Base-by-base conservation (phyloP, 35 echinoderm and acorn worm species). In the Ophiothrix spiculata region DNA sequence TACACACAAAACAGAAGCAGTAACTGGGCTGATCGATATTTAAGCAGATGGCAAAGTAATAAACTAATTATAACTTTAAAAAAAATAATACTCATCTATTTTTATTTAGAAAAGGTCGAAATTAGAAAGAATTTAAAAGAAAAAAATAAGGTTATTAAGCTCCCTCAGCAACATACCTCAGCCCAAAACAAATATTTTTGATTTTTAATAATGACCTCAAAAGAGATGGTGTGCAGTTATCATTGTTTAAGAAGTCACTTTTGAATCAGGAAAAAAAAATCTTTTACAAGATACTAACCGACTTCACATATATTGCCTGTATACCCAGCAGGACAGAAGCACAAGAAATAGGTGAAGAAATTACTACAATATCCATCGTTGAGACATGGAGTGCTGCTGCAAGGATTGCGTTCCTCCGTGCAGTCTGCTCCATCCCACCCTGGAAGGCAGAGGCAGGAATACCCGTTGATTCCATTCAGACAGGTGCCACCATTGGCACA, bases 391-490 rank as follows among this genome's bases (percentile, higher is more conserved):
- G 63, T 64, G 12, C 21, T 36, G 33, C 46, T 63, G 54, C 81
- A 84, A 0, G 81, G 45, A 84, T 84, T 28, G 29, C 81, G 81
- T 32, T 82, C 81, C 39, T 39, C 41, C 0, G 36, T 6, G 49
- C 93, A 95, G 56, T 64, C 45, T 32, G 29, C 64, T 31, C 94
- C 94, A 81, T 37, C 74, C 91, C 84, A 97, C 25, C 90, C 94
- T 29, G 16, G n/a, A 19, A 28, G 19, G 56, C 90, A 97, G 28
- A 76, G 37, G 40, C 94, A 97, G 35, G 40, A 37, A 84, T 79
- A 97, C 56, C 36, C 77, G 54, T 35, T 79, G 17, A 90, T 41
- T 17, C 56, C 79, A 56, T 88, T 80, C 31, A 92, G 36, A 77
- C 90, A 88, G 13, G 60, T 88, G 12, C 39, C 78, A n/a, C 86